These are phyloP conservation scores for Nasonia vitripennis DNA, from an alignment of 1,140 invertebrate species.

Conservation along the genomic window DNA sequence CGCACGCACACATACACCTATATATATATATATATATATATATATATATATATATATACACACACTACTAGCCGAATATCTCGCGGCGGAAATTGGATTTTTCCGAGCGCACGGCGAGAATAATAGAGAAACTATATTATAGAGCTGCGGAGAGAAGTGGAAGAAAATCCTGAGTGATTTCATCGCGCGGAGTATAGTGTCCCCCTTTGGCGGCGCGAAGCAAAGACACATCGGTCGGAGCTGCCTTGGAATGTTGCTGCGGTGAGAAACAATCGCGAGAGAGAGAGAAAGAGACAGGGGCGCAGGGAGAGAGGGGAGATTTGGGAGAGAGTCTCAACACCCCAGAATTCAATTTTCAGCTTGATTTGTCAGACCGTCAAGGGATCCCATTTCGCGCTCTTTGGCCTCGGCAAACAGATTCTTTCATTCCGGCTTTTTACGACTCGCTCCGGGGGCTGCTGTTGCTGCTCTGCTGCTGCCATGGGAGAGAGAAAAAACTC, in stretches of 20 bases:
- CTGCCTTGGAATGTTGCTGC: conserved; percentile 57
- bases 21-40: no score
- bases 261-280: conserved; percentile 64
- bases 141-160: not conserved
- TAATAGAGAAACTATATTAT: no score
- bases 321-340: conserved; percentile 55
- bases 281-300: conserved; percentile 44
- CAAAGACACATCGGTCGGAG: conserved; percentile 14
- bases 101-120: not conserved
- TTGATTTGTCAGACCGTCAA: conserved; percentile 72
- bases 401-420: conserved; percentile 66
- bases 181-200: not conserved
- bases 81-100: not conserved
- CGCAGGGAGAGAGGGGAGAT: conserved; percentile 37
- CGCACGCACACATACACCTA: not conserved
- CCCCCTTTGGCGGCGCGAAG: not conserved
- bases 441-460: conserved; percentile 31
- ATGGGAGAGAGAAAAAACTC: not conserved
- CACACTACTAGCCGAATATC: not conserved
- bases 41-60: no score
- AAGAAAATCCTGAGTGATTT: conserved; percentile 4
- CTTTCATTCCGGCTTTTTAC: conserved; percentile 61
- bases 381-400: conserved; percentile 66
- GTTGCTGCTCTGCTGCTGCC: no score
- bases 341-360: conserved; percentile 74